Percentiles rank a stretch among this genome's conserved stretches.
Evolutionary conservation across 2,888 invertebrate genomes (phyloP).

Genomic region (Eupithecia pulchellata): DNA sequence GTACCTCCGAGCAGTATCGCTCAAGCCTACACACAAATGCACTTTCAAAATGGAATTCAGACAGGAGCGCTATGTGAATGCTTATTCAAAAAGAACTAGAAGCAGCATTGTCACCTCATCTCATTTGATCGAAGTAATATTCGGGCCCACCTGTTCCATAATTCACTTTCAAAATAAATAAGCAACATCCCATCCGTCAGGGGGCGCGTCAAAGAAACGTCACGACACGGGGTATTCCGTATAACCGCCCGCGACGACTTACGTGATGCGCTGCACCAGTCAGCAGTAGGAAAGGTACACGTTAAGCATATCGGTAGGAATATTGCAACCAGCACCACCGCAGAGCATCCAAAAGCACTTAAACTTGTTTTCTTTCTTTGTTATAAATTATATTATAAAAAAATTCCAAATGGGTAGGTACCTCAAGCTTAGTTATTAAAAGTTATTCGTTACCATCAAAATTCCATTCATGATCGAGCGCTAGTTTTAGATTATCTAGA

Average conservation of each 20-base stretch:
- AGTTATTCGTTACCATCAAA: neutral
- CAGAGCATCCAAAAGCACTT: neutral
- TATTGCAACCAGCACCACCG: neutral
- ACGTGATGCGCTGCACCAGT: neutral
- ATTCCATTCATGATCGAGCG: neutral
- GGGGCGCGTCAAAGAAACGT: slow-evolving; percentile 31
- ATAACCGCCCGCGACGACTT: neutral
- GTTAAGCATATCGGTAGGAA: neutral
- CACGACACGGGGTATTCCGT: slow-evolving; percentile 14
- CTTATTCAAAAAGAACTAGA: slow-evolving; percentile 13
- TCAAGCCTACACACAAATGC: neutral
- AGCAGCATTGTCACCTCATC: slow-evolving; percentile 11
- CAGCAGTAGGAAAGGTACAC: slow-evolving; percentile 1
- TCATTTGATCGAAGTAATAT: slow-evolving; percentile 13
- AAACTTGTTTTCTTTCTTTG: too few relatives aligned
- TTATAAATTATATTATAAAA: too few relatives aligned
- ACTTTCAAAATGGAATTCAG: slow-evolving; percentile 10
- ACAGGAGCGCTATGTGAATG: neutral
- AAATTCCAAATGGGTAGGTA: too few relatives aligned
- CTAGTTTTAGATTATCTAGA: too few relatives aligned
- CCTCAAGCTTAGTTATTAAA: too few relatives aligned
- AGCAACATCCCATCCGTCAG: slow-evolving; percentile 28
- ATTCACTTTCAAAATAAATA: slow-evolving; percentile 27
- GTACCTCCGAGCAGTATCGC: neutral
- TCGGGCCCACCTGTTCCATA: slow-evolving; percentile 28